Evolutionary conservation across 1,140 invertebrate species (phyloP), one percentile per base, ranked within the genome.

Genomic region (Cardiocondyla obscurior): DNA sequence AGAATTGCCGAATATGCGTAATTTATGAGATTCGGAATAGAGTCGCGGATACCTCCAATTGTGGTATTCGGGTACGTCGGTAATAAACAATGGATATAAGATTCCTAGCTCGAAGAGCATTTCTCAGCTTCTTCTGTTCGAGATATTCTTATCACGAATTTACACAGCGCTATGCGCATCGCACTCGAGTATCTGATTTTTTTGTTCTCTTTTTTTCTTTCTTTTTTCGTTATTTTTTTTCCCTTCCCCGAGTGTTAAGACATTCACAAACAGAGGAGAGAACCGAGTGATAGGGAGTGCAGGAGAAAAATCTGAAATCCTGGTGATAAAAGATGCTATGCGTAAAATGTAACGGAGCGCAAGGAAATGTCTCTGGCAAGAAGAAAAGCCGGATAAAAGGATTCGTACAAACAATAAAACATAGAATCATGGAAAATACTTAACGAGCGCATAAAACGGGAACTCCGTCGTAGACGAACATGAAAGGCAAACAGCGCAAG

Each of bases 371-470:
- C 62, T 69, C 62, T 53, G 39, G 30, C 39, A 19, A 57, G 79
- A 33, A 39, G 55, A 74, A 81, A 57, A 72, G 79, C 79, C 65
- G 79, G 79, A 81, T 73, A 58, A 70, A 81, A 74, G 79, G 79
- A 74, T 76, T 79, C 72, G 60, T 62, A 51, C 70, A 83, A 79
- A 83, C 46, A 81, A 65, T 79, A 76, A 81, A 79, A 81, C 44
- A 73, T 19, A 58, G 39, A 81, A 81, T 77, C 74, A 67, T 67
- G 60, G 74, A 69, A 79, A 79, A 79, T 79, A 79, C 74, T 69
- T 79, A 79, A 79, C 62, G 74, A 79, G 74, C 74, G 74, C 74
- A 79, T 79, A 79, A 79, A 79, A 69, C 25, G 62, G 74, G 74
- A 67, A 55, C 33, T n/a, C 19, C 39, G 57, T 62, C 46, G 46